Evolutionary conservation across 1,140 invertebrate genomes (phyloP), one percentile per base, ranked within the genome.

Genomic region (Prorops nasuta): DNA sequence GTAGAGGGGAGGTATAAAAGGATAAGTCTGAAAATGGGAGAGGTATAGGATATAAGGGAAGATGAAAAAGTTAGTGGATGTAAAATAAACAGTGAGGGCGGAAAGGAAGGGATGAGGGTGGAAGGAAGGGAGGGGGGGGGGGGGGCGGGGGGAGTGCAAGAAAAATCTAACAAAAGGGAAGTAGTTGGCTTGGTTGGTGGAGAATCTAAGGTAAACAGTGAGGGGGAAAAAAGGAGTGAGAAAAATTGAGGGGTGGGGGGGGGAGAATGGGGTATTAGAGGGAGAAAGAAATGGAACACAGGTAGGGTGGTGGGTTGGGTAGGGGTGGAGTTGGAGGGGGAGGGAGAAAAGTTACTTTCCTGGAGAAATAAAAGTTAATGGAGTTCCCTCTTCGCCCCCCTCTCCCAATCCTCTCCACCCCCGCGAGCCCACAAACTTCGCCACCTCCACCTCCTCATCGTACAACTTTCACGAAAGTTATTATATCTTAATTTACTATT

Each of bases 341-440:
- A 48, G 43, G 49, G 50, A 57, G 57, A 63, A 52, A 70, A 70
- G 60, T 70, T 69, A 72, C 66, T 74, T 73, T 71, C 64, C 51
- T 67, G 60, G 63, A 67, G 70, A 74, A 75, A 75, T 75, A 75
- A 73, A 73, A 74, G 69, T 72, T 72, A 72, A 73, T 72, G 61
- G 69, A 72, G 63, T 72, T 72, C 64, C 64, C 50, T 62, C 49
- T 50, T 60, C 49, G 50, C 53, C 21, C 12, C 12, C 24, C 19
- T 37, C 39, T 17, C 17, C 20, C 15, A 40, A 34, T 24, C 36
- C 8, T 37, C 16, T 22, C 14, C 12, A 24, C 35, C 42, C 22
- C 17, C 37, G 39, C 21, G 17, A 19, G 6, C 17, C 38, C 17
- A 39, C n/a, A n/a, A n/a, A n/a, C 24, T n/a, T 31, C 42, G 49